Conservation (phyloP, 1,140 invertebrate species). For the Goniozus legneri region DNA sequence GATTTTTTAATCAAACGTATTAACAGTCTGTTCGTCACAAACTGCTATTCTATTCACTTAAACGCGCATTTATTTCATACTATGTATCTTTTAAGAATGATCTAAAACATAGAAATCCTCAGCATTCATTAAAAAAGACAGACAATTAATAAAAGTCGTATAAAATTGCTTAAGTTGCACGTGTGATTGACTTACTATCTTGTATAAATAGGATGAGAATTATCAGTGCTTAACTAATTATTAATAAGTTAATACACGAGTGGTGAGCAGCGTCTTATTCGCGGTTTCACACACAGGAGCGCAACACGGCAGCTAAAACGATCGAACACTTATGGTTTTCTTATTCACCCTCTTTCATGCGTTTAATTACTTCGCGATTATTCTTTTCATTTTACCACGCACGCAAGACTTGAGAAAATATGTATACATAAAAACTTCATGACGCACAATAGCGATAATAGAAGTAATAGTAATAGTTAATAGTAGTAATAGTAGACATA, state of each 20-base stretch:
- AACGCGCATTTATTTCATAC: too few species aligned
- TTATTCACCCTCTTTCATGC: background rate
- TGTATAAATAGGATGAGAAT: constrained; percentile 35
- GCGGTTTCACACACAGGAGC: constrained; percentile 31
- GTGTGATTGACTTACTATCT: constrained; percentile 39
- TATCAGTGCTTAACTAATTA: constrained; percentile 25
- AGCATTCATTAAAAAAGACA: too few species aligned
- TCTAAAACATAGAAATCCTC: too few species aligned
- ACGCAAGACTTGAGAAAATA: constrained; percentile 30
- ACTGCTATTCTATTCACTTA: too few species aligned
- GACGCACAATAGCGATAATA: constrained; percentile 29
- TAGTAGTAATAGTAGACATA: constrained; percentile 16
- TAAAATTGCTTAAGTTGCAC: constrained; percentile 48
- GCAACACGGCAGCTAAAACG: constrained; percentile 48
- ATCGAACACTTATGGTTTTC: constrained; percentile 52
- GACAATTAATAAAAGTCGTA: constrained; percentile 47
- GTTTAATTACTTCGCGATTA: constrained; percentile 12
- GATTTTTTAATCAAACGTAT: too few species aligned
- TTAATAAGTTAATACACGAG: constrained; percentile 35
- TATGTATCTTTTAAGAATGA: too few species aligned
- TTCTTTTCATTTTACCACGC: constrained; percentile 25
- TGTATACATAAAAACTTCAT: constrained; percentile 33
- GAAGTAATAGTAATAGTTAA: constrained; percentile 23
- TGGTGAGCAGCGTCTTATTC: constrained; percentile 23
- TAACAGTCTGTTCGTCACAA: too few species aligned